Evolutionary conservation across 2,888 invertebrate genomes (phyloP).

Genomic region (Cataglyphis albicans): DNA sequence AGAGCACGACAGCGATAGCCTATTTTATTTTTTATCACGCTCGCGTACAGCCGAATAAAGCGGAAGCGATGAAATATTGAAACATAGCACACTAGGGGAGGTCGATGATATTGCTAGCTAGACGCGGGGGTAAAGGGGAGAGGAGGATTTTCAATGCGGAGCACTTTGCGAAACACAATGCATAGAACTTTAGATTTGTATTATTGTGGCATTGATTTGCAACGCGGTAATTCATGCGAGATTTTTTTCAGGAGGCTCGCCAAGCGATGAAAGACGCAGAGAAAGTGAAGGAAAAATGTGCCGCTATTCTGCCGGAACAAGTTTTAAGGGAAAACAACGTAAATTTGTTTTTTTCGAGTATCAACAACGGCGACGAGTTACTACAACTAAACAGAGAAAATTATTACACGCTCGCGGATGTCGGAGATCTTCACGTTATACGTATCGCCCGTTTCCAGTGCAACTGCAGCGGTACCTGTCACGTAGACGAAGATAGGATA

Average conservation of each 20-base stretch:
- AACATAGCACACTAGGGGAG: slow-evolving; percentile 7
- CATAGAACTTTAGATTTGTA: slow-evolving; percentile 23
- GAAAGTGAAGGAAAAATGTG: slow-evolving; percentile 59
- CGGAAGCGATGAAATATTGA: slow-evolving; percentile 34
- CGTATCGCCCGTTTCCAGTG: slow-evolving; percentile 76
- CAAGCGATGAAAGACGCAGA: slow-evolving; percentile 52
- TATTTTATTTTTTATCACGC: slow-evolving; percentile 35
- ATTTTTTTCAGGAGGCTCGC: slow-evolving; percentile 39
- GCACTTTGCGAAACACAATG: neutral
- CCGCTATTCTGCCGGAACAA: slow-evolving; percentile 71
- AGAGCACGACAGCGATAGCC: slow-evolving; percentile 10
- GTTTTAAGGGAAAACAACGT: slow-evolving; percentile 72
- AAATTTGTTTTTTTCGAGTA: slow-evolving; percentile 72
- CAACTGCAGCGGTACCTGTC: slow-evolving; percentile 72
- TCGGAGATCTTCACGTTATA: slow-evolving; percentile 78
- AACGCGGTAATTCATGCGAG: neutral
- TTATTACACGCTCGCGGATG: slow-evolving; percentile 73
- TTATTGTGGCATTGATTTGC: neutral
- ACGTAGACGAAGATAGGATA: slow-evolving; percentile 47
- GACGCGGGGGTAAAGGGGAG: no score
- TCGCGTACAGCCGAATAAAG: slow-evolving; percentile 28
- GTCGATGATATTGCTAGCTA: slow-evolving; percentile 5
- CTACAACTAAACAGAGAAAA: slow-evolving; percentile 68
- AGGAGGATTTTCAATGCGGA: neutral
- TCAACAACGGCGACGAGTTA: slow-evolving; percentile 78